Evolutionary conservation across 2,113 vertebrate species (phyloP).

Genomic region (Dermatemys mawii): DNA sequence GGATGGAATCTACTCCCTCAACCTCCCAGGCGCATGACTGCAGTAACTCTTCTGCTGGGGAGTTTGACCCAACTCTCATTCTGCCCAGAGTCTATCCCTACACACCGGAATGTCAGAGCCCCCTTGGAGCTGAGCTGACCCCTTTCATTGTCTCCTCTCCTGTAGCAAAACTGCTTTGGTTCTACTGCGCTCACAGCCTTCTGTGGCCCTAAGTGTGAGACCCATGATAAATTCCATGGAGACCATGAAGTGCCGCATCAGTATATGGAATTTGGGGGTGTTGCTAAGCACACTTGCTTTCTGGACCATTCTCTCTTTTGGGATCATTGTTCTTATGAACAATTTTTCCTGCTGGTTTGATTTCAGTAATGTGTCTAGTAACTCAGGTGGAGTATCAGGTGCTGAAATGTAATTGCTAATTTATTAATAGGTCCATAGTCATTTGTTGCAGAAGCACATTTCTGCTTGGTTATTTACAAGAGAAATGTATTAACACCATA

Average conservation of each 20-base stretch:
- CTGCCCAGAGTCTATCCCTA: neutral
- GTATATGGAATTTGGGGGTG: neutral
- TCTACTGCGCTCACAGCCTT: neutral
- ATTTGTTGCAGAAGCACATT: slow-evolving; percentile 8
- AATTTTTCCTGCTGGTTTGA: neutral
- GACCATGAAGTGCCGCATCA: rapidly evolving
- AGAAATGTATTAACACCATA: neutral
- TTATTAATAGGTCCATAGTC: slow-evolving; percentile 5
- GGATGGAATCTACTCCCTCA: neutral
- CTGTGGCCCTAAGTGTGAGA: neutral
- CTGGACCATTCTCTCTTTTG: neutral
- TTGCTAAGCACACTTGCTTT: neutral
- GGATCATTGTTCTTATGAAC: neutral
- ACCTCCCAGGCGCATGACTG: neutral
- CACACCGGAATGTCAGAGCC: rapidly evolving
- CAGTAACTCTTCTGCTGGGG: neutral
- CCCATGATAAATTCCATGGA: neutral
- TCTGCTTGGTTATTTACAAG: slow-evolving; percentile 3
- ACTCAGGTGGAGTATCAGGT: neutral
- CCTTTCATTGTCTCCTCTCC: neutral
- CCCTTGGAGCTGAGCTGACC: neutral
- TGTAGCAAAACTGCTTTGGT: neutral
- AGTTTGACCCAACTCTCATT: rapidly evolving
- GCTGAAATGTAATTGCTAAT: slow-evolving; percentile 13
- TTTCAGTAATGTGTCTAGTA: neutral